phyloP scores from a whole-genome alignment of 2,888 invertebrate genomes.

The Meta bourneti region DNA sequence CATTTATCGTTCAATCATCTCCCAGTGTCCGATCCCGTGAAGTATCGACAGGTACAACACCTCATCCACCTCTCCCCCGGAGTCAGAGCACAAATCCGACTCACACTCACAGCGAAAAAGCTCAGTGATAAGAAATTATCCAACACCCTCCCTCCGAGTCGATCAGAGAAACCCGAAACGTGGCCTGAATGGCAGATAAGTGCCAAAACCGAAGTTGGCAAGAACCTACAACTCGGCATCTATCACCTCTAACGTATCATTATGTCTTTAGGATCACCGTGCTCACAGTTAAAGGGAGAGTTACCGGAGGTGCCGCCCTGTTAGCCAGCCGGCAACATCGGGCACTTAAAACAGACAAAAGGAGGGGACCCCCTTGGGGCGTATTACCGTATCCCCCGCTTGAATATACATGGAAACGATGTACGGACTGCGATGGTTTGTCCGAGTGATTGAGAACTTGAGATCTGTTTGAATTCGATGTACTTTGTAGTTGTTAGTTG shows the following conservation, averaged over 20 bases:
- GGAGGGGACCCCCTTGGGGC: conserved; percentile 38
- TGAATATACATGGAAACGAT: background rate
- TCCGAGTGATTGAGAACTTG: conserved; percentile 14
- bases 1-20: too few relatives aligned
- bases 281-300: conserved; percentile 39
- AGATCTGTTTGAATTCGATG: background rate
- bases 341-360: background rate
- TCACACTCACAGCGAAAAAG: background rate
- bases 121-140: conserved; percentile 40
- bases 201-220: conserved; percentile 41
- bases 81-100: too few relatives aligned
- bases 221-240: conserved; percentile 53
- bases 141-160: background rate
- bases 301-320: conserved; percentile 59
- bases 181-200: conserved; percentile 51
- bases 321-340: conserved; percentile 9
- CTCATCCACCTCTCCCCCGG: too few relatives aligned
- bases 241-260: conserved; percentile 73
- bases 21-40: too few relatives aligned
- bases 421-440: background rate
- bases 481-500: too few relatives aligned
- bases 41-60: too few relatives aligned
- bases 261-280: conserved; percentile 67
- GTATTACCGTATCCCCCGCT: conserved; percentile 21
- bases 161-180: background rate